These are phyloP conservation scores for Cyclopterus lumpus DNA, from an alignment of 2,797 vertebrate genomes.

Conservation along the genomic window DNA sequence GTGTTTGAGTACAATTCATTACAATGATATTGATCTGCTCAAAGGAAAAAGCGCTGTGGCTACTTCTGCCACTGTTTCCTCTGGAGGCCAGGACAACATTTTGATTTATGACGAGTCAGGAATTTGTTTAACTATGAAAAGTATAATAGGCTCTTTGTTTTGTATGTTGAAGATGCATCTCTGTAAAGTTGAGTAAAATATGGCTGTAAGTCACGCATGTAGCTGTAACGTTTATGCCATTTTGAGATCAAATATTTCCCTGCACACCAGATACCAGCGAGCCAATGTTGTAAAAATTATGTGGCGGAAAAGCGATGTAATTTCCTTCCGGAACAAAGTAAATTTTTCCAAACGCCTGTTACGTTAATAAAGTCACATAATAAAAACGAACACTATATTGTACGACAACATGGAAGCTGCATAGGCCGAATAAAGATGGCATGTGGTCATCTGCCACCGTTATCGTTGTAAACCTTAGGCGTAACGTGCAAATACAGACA, in stretches of 20 bases:
- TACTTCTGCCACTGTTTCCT: slow-evolving; percentile 54
- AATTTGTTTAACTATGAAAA: slow-evolving; percentile 37
- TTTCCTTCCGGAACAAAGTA: neutral
- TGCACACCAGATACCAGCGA: neutral
- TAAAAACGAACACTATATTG: neutral
- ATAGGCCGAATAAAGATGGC: neutral
- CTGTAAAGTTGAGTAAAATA: neutral
- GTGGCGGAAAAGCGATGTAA: neutral
- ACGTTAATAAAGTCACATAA: neutral
- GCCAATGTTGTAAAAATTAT: neutral
- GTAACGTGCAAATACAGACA: neutral
- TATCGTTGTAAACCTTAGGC: no score
- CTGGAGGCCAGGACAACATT: slow-evolving; percentile 44
- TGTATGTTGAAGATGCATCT: slow-evolving; percentile 15
- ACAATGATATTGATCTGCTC: slow-evolving; percentile 69
- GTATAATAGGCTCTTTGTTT: slow-evolving; percentile 10
- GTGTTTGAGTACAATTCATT: slow-evolving; percentile 66
- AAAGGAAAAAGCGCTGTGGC: slow-evolving; percentile 54
- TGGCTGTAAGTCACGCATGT: neutral
- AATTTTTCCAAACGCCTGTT: neutral
- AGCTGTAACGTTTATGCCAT: neutral
- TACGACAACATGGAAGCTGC: neutral
- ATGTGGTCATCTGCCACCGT: no score
- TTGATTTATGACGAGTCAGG: slow-evolving; percentile 67
- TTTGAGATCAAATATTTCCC: neutral